Evolutionary conservation across 2,113 vertebrate genomes (phyloP).

Genomic region (Lethenteron camtschaticum): DNA sequence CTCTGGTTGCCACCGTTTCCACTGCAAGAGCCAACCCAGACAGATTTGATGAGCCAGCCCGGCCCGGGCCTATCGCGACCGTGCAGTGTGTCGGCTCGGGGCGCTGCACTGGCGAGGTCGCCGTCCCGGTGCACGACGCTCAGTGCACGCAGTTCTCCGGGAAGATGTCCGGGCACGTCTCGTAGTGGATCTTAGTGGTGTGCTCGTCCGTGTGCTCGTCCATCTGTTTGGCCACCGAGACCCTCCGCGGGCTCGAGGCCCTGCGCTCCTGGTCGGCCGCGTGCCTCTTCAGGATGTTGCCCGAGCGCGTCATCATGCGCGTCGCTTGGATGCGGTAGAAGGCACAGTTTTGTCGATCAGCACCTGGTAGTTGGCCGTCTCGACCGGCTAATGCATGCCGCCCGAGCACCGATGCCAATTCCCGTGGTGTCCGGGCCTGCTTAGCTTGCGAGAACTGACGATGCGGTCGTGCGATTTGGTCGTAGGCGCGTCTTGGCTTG

Average conservation of each 20-base stretch:
- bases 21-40: too few species aligned
- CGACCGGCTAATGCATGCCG: slow-evolving; percentile 81
- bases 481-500: too few species aligned
- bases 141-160: slow-evolving; percentile 85
- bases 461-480: too few species aligned
- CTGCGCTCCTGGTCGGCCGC: slow-evolving; percentile 72
- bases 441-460: too few species aligned
- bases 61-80: slow-evolving; percentile 93
- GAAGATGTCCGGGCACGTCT: slow-evolving; percentile 80
- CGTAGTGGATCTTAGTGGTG: slow-evolving; percentile 58
- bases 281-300: slow-evolving; percentile 90
- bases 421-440: too few species aligned
- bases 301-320: slow-evolving; percentile 90
- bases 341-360: slow-evolving; percentile 92
- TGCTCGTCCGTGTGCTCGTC: slow-evolving; percentile 60
- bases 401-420: too few species aligned
- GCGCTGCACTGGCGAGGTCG: slow-evolving; percentile 38
- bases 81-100: slow-evolving; percentile 79
- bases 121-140: slow-evolving; percentile 65
- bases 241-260: slow-evolving; percentile 33
- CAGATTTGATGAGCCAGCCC: slow-evolving; percentile 39
- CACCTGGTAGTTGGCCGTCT: slow-evolving; percentile 95
- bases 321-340: slow-evolving; percentile 97
- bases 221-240: slow-evolving; percentile 3
- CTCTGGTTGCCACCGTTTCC: too few species aligned